Percentiles rank a stretch among this genome's conserved stretches.
phyloP scores from a whole-genome alignment of 2,888 invertebrate species.

The Falcaria lacertinaria region DNA sequence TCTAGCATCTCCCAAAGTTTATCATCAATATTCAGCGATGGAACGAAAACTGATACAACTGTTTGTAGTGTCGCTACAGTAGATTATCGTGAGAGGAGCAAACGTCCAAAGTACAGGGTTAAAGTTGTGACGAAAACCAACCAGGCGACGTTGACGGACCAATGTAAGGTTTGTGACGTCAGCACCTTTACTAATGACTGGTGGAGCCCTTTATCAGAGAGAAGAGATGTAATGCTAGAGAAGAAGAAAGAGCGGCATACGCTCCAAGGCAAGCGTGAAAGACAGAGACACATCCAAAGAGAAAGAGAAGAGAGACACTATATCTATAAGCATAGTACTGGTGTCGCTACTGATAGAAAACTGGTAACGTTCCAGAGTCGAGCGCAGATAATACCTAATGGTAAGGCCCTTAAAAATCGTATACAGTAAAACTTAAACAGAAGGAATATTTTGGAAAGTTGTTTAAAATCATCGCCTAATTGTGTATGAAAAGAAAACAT shows the following conservation, averaged over 20 bases:
- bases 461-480: too few relatives aligned
- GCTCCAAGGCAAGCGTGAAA: slow-evolving; percentile 7
- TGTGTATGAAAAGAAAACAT: too few relatives aligned
- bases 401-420: too few relatives aligned
- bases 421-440: too few relatives aligned
- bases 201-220: slow-evolving; percentile 58
- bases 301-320: not conserved
- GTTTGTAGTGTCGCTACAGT: slow-evolving; percentile 33
- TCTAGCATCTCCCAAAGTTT: slow-evolving; percentile 3
- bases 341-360: slow-evolving; percentile 27
- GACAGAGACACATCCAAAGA: slow-evolving; percentile 2
- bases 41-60: slow-evolving; percentile 32
- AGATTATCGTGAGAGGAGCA: slow-evolving; percentile 18
- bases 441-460: too few relatives aligned
- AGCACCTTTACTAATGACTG: slow-evolving; percentile 51
- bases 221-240: slow-evolving; percentile 22
- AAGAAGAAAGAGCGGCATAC: slow-evolving; percentile 12
- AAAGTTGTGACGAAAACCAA: slow-evolving; percentile 34
- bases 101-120: slow-evolving; percentile 8
- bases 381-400: slow-evolving; percentile 43
- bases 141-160: slow-evolving; percentile 36
- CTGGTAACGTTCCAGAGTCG: slow-evolving; percentile 45
- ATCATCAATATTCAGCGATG: slow-evolving; percentile 12
- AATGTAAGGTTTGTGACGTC: slow-evolving; percentile 27
- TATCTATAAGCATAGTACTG: slow-evolving; percentile 5